phyloP scores from a whole-genome alignment of 2,888 invertebrate species.

The Troides oblongomaculatus region DNA sequence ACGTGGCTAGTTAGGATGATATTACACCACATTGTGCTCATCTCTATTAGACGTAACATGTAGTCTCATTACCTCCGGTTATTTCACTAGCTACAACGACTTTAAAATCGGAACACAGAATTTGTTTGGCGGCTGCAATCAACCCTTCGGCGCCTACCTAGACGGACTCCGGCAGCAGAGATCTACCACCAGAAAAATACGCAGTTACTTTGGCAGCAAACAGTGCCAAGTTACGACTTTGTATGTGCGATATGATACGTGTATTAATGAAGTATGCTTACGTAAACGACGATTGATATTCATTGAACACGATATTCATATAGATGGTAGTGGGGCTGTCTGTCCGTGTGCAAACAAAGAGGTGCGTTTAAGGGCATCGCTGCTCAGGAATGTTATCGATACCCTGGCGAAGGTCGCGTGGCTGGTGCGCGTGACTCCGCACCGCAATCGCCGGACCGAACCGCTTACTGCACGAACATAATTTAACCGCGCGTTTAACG shows the following conservation, averaged over 20 bases:
- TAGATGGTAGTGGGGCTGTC: not conserved
- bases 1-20: too few species aligned
- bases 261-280: not conserved
- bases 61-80: too few species aligned
- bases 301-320: constrained; percentile 1
- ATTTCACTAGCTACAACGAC: too few species aligned
- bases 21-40: too few species aligned
- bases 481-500: constrained; percentile 9
- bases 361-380: constrained; percentile 9
- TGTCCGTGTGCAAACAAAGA: constrained; percentile 18
- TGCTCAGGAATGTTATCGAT: constrained; percentile 13
- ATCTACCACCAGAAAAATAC: too few species aligned
- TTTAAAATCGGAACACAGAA: too few species aligned
- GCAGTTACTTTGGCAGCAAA: not conserved
- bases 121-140: too few species aligned
- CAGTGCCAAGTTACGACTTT: not conserved
- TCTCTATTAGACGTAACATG: too few species aligned
- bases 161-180: too few species aligned
- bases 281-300: not conserved
- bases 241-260: too few species aligned
- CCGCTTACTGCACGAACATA: constrained; percentile 1
- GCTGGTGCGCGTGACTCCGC: constrained; percentile 13
- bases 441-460: constrained; percentile 5
- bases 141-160: too few species aligned
- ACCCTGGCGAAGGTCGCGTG: constrained; percentile 23